Base-by-base conservation (phyloP, 2,888 invertebrate genomes). In the Eilema depressum region DNA sequence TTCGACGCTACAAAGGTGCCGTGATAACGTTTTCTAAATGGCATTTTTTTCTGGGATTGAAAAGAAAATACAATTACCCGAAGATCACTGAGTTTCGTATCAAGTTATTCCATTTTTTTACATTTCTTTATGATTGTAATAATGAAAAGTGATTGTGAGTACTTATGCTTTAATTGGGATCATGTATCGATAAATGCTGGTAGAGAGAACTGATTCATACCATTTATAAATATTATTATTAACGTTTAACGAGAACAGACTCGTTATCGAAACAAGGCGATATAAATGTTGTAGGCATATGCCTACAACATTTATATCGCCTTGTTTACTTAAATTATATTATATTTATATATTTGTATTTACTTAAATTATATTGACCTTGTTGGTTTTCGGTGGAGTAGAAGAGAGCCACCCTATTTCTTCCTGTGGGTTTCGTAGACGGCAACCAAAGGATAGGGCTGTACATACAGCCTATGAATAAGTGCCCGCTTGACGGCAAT, bases 1-100 rank as follows among this genome's bases (percentile, higher is more conserved):
- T 84, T 82, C 76, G 80, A 75, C 75, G 76, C 75, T 82, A 84
- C 83, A 86, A 87, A 87, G 82, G 79, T 81, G 82, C 75, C 72
- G 72, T 77, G 80, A 82, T 80, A 82, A 81, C 75, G 78, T 78
- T 84, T 81, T 78, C 76, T 81, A 77, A 80, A 83, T 81, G 78
- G 72, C 78, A 82, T 75, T 79, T 77, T 37, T 41, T 82, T 82
- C 78, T 80, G 75, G 64, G 75, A 77, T 77, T 73, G 75, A 71
- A 79, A 77, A 76, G 71, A 78, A 81, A 80, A 81, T 75, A 78
- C 78, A 78, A 73, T 73, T 78, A 78, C 74, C 69, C 66, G 64
- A 72, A 77, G 81, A 79, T 83, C 75, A 74, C 66, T 75, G 74
- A 76, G 66, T 74, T 76, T 74, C 67, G 70, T 72, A 75, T 76